Base-by-base conservation (phyloP, 2,113 vertebrate species). In the Tursiops truncatus region DNA sequence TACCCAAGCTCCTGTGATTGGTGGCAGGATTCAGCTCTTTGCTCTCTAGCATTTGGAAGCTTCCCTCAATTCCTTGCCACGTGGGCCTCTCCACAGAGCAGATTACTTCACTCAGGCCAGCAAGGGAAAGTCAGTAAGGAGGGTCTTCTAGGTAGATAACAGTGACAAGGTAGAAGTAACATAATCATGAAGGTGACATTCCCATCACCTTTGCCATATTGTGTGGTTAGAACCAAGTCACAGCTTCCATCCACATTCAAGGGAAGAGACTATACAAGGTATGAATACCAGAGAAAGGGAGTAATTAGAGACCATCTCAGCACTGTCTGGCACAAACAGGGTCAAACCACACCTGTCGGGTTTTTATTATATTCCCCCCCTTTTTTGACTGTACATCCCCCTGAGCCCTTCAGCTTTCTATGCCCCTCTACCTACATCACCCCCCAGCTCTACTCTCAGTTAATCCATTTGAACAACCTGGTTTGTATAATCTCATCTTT, bases 61-160 rank as follows among this genome's bases (percentile, higher is more conserved):
- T 38, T 31, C 28, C 11, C 23, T 76, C 2, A 3, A 20, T 17
- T 28, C 9, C 21, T 50, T 38, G 18, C 8, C 10, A 50, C 1
- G 2, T 8, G 26, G 47, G 21, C 23, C 6, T 53, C 31, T 36
- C 8, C 10, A 28, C 0, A 0, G 21, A 26, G 21, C 23, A 77
- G 31, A 41, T 80, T n/a, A 47, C 5, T 9, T 84, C 25, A 53
- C 26, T 44, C 58, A 56, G 71, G 33, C 12, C 63, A 93, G 17
- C 4, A 25, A 67, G 6, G 17, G 1, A 26, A 1, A 73, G 6
- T 41, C 53, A 87, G 53, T 6, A 83, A 53, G 44, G 10, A 67
- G 6, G 25, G 23, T 56, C n/a, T 65, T 13, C 23, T 58, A 20
- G 5, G 17, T 15, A 85, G 84, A 70, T 10, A 33, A 9, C 44